Conservation (phyloP, 2,888 invertebrate genomes). For the Lampropteryx suffumata region DNA sequence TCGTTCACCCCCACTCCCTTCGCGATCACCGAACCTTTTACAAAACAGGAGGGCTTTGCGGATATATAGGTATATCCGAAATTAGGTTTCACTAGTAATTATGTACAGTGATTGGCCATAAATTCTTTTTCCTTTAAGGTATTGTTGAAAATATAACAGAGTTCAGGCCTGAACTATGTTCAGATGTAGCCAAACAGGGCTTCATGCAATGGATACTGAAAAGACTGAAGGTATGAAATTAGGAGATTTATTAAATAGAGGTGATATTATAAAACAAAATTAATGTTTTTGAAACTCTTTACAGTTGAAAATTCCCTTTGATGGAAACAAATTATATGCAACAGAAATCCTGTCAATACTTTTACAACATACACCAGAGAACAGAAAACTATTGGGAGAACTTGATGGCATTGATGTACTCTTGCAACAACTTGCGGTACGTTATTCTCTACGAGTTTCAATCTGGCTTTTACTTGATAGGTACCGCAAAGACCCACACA, state of each 20-base stretch:
- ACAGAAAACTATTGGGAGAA: constrained; percentile 92
- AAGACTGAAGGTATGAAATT: constrained; percentile 86
- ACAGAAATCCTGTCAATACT: constrained; percentile 98
- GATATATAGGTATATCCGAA: no score
- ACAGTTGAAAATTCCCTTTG: constrained; percentile 92
- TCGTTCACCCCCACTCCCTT: no score
- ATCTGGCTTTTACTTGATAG: no score
- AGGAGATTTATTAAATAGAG: no score
- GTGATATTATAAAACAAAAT: no score
- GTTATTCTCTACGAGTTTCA: constrained; percentile 21
- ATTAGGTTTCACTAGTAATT: no score
- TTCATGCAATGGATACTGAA: constrained; percentile 96
- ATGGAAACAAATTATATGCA: constrained; percentile 96
- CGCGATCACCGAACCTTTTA: no score
- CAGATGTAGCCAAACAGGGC: constrained; percentile 95
- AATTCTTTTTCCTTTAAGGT: constrained; percentile 66
- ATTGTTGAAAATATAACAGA: constrained; percentile 98
- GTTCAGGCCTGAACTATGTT: constrained; percentile 91
- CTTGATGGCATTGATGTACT: constrained; percentile 98
- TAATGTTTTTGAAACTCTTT: no score
- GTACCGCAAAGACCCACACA: no score
- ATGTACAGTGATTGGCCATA: no score
- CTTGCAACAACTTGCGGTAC: constrained; percentile 95
- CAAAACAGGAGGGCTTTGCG: no score
- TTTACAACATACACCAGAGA: constrained; percentile 94